phyloP scores from a whole-genome alignment of 2,797 vertebrate genomes.

The Dermochelys coriacea region DNA sequence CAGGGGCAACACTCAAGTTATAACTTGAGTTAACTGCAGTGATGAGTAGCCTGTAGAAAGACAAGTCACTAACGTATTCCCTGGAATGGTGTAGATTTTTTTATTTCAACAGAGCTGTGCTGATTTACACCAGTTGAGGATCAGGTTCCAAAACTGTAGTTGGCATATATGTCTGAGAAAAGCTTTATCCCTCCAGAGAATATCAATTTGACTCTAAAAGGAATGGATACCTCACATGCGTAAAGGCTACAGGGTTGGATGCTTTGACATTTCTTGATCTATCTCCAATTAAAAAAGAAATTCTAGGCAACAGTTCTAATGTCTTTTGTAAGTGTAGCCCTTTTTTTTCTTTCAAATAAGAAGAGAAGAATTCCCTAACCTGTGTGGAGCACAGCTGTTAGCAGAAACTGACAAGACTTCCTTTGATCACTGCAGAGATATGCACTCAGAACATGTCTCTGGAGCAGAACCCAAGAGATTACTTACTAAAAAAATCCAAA shows the following conservation, averaged over 20 bases:
- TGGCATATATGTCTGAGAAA: background rate
- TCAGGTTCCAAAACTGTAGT: background rate
- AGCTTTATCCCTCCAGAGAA: slow-evolving; percentile 4
- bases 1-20: background rate
- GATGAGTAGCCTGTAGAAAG: background rate
- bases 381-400: accelerated
- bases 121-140: background rate
- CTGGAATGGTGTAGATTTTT: background rate
- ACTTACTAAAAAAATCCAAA: background rate
- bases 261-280: accelerated
- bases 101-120: background rate
- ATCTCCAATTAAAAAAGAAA: background rate
- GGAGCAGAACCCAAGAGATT: background rate
- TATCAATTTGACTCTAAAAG: background rate
- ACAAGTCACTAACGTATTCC: background rate
- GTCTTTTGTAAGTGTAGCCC: accelerated
- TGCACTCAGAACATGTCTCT: background rate
- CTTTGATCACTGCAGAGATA: background rate
- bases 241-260: background rate
- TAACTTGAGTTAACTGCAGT: accelerated
- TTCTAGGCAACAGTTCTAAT: background rate
- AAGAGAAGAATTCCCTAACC: accelerated
- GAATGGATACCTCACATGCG: background rate
- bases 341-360: accelerated
- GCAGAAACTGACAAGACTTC: background rate